Base-by-base conservation (phyloP, 2,888 invertebrate genomes). In the Agonum fuliginosum region DNA sequence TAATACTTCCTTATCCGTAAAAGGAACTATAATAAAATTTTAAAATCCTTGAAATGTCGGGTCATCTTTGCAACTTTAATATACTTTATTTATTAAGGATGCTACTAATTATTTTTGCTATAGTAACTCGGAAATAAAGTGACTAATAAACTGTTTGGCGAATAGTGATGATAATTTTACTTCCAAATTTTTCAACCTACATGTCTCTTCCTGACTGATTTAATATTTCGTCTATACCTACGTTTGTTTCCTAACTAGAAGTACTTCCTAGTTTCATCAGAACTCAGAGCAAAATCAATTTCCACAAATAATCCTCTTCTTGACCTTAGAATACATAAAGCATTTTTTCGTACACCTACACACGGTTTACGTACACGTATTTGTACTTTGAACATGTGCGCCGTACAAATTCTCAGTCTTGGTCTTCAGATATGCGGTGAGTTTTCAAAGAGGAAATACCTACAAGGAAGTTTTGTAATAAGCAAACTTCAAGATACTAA, bases 291-390 rank as follows among this genome's bases (percentile, higher is more conserved):
- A 30, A 54, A 54, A 22, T 54, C 54, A 54, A 54, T 54, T 54
- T 54, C 54, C 12, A 54, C 24, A 54, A 54, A 37, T 37, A 37
- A 62, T 62, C 58, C 58, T 62, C 58, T 62, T 62, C 54, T 62
- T 62, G 58, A 62, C 58, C 58, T 62, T 62, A 62, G 58, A 62
- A 62, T 62, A 62, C 58, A 62, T 62, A 62, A 62, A 62, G 17
- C 27, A 62, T 62, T 62, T 58, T 58, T 62, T 54, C 54, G 3
- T 24, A 54, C 54, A 24, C 54, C 54, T 24, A 54, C 54, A 1
- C 54, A 20, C 22, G 5, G 2, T n/a, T n/a, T n/a, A n/a, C 30
- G 30, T 62, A 62, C 27, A 62, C 46, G 30, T 62, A 30, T 30
- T 30, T 62, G 58, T 62, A 62, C 58, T 62, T 62, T 30, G 58